A percentile compares a stretch with the other conserved stretches of the same genome.
Evolutionary conservation across 2,113 vertebrate species (phyloP).

Genomic region (Trichomycterus rosablanca): DNA sequence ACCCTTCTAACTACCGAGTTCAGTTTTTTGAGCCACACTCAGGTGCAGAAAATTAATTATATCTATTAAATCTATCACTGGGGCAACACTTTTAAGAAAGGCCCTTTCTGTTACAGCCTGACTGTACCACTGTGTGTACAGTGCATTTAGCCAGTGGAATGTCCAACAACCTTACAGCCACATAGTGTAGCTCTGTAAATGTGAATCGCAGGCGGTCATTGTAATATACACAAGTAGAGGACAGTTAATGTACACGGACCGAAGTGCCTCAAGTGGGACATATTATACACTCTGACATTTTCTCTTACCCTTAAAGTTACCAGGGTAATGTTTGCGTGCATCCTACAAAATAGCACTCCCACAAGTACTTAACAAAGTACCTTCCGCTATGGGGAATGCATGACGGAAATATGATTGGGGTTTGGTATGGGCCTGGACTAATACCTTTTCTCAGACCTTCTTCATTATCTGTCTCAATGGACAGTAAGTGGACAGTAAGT

Average conservation of each 20-base stretch:
- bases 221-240: constrained; percentile 42
- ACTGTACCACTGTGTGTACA: too few species aligned
- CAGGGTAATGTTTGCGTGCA: constrained; percentile 53
- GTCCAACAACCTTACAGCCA: too few species aligned
- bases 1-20: too few species aligned
- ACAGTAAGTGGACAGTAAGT: constrained; percentile 65
- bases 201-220: constrained; percentile 38
- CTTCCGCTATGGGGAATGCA: constrained; percentile 50
- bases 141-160: too few species aligned
- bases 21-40: too few species aligned
- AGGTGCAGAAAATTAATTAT: too few species aligned
- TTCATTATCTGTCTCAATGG: constrained; percentile 66
- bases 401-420: constrained; percentile 18
- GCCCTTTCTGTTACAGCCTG: too few species aligned
- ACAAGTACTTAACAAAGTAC: constrained; percentile 66
- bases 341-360: constrained; percentile 60
- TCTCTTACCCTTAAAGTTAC: constrained; percentile 37
- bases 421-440: constrained; percentile 45
- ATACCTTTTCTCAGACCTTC: constrained; percentile 60
- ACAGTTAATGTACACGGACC: constrained; percentile 37
- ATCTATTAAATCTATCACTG: too few species aligned
- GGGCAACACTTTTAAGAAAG: too few species aligned
- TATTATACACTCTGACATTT: constrained; percentile 30
- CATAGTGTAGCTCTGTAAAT: too few species aligned
- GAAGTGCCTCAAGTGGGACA: constrained; percentile 52